Base-by-base conservation (phyloP, 2,113 vertebrate genomes). In the Genyomyrus donnyi region DNA sequence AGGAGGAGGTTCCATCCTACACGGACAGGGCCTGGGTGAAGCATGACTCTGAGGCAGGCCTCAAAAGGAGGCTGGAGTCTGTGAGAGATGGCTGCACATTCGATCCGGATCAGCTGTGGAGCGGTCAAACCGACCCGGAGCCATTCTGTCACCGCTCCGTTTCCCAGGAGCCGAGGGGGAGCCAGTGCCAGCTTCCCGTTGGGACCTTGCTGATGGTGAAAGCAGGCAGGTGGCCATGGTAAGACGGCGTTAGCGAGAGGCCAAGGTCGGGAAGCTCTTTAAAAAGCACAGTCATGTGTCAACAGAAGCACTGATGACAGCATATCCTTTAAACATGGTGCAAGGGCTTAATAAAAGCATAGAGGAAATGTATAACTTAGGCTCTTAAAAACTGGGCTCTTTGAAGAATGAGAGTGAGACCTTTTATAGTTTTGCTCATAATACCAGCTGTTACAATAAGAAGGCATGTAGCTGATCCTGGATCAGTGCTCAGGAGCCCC, bases 141-240 rank as follows among this genome's bases (percentile, higher is more conserved):
- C 56, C 88, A 49, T 91, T 77, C 19, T 93, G 94, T 50, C 94
- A 52, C 89, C 87, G 89, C 3, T 95, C 88, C 7, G 50, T 94
- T 91, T 92, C 93, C 91, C 93, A 94, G 89, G 92, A 93, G 53
- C 92, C 89, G 80, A 94, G 92, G 53, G 91, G 80, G 3, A 39
- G 94, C 8, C 95, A 92, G 77, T 93, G 91, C 84, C 91, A 93
- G 42, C 58, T 95, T 92, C 92, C 93, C 92, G 87, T 93, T 85
- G 94, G 94, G 92, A 95, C 90, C 90, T 90, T 93, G 88, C 89
- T 95, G 92, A 90, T 93, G 92, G 91, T 91, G 85, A 95, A 95
- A 94, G 89, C 89, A 9, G 87, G 13, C n/a, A 91, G 11, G 39
- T 94, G 93, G 88, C 93, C 92, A 91, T 94, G 92, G 92, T 96